Evolutionary conservation across 2,888 invertebrate genomes (phyloP), one percentile per base, ranked within the genome.

Genomic region (Synergus japonicus): DNA sequence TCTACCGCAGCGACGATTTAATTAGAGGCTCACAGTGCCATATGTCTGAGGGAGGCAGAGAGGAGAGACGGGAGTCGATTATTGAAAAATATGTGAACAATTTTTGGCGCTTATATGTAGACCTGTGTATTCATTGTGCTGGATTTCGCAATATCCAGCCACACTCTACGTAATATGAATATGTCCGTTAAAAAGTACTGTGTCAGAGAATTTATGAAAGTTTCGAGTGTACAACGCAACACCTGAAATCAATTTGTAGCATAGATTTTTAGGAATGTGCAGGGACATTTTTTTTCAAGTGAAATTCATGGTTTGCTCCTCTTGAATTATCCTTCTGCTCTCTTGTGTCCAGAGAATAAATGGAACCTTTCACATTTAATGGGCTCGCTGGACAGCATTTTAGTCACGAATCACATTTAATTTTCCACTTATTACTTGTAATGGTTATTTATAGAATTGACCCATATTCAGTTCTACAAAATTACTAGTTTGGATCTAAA

Each of bases 1-100:
- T 49, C 29, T 69, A 69, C 69, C 46, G 10, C 12, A 46, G 69
- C 69, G 9, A 69, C 18, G 46, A 69, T 69, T 69, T 69, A 69
- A 69, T 49, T 49, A 69, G 69, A 69, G 15, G 22, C 66, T 18
- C 69, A 69, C 37, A 69, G 3, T 4, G 49, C 15, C 29, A 67
- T 67, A 22, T 67, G 44, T 46, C 67, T 29, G 15, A 29, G 9
- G 49, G 58, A 58, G 58, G 58, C 15, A n/a, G 9, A 13, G 18
- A 12, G n/a, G 15, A 4, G 9, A 15, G 29, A 46, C 7, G 4
- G 13, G 18, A 49, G 69, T 9, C 7, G 69, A 69, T 69, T 69
- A 69, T 29, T 69, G 29, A 49, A 69, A 69, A 69, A 69, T 69
- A 37, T 69, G 15, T n/a, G 37, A 69, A 69, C 69, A 69, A 49